A percentile compares a stretch with the other conserved stretches of the same genome.
phyloP scores from a whole-genome alignment of 1,140 invertebrate species.

The Gonatopus flavifemur region DNA sequence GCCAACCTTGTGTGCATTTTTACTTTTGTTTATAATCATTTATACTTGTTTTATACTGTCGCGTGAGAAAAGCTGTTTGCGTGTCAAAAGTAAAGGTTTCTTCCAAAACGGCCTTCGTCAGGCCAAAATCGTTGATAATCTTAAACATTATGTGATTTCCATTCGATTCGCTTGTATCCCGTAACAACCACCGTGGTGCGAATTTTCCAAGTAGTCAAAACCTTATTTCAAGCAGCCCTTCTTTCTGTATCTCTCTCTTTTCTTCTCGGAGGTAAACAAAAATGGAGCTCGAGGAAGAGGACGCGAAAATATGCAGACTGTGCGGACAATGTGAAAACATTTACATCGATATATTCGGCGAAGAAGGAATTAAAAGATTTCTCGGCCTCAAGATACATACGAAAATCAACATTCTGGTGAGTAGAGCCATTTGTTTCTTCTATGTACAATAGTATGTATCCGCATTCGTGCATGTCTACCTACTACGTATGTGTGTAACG shows the following conservation, averaged over 20 bases:
- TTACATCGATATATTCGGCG: conserved; percentile 52
- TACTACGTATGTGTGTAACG: background rate
- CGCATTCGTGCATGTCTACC: background rate
- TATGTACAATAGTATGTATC: background rate
- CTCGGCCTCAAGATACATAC: conserved; percentile 47
- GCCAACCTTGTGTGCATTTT: conserved; percentile 13
- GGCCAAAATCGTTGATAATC: too few species aligned
- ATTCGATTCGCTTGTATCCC: too few species aligned
- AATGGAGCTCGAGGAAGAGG: conserved; percentile 50
- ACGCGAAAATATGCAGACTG: conserved; percentile 47
- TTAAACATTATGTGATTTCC: too few species aligned
- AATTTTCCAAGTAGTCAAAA: conserved; percentile 34
- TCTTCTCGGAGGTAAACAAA: conserved; percentile 42
- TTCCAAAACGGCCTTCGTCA: background rate
- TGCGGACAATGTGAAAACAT: conserved; percentile 50
- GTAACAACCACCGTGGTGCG: background rate
- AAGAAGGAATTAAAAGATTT: conserved; percentile 46
- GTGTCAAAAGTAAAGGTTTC: background rate
- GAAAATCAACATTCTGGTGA: conserved; percentile 54
- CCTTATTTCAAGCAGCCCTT: conserved; percentile 37
- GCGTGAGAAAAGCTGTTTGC: background rate
- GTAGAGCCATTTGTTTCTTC: too few species aligned
- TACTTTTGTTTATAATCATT: conserved; percentile 25
- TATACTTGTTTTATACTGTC: conserved; percentile 6
- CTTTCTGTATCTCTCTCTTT: too few species aligned